These are phyloP conservation scores for Polyommatus iphigenia DNA, from an alignment of 2,888 invertebrate species.

Conservation along the genomic window DNA sequence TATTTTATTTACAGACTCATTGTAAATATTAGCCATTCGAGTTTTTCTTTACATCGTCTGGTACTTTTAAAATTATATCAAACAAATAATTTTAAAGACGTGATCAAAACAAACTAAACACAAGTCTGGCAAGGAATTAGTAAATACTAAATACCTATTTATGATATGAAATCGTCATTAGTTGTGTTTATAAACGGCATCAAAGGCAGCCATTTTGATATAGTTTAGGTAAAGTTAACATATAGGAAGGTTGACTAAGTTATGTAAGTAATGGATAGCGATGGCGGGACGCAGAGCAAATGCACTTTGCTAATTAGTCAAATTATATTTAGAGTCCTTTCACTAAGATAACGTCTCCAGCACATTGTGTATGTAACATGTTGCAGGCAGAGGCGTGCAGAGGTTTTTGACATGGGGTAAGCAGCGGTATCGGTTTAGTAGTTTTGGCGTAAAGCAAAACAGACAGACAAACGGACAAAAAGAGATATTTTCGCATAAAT, in stretches of 20 bases:
- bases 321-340: slow-evolving; percentile 16
- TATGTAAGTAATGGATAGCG: not conserved
- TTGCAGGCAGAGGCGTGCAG: too few relatives aligned
- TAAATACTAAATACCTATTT: not conserved
- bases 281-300: slow-evolving; percentile 16
- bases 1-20: too few relatives aligned
- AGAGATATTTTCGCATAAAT: too few relatives aligned
- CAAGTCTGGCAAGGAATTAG: not conserved
- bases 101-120: not conserved
- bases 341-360: slow-evolving; percentile 1
- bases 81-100: not conserved
- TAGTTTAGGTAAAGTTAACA: slow-evolving; percentile 2
- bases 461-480: too few relatives aligned
- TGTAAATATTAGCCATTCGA: too few relatives aligned
- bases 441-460: too few relatives aligned
- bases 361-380: not conserved
- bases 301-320: slow-evolving; percentile 21
- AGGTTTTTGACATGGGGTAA: too few relatives aligned
- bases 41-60: too few relatives aligned
- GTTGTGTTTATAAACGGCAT: not conserved
- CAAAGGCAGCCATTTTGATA: slow-evolving; percentile 7
- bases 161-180: not conserved
- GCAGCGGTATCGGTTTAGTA: too few relatives aligned
- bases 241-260: not conserved
- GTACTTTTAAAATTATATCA: too few relatives aligned